phyloP scores from a whole-genome alignment of 2,797 vertebrate genomes.

The Silurus lanzhouensis region DNA sequence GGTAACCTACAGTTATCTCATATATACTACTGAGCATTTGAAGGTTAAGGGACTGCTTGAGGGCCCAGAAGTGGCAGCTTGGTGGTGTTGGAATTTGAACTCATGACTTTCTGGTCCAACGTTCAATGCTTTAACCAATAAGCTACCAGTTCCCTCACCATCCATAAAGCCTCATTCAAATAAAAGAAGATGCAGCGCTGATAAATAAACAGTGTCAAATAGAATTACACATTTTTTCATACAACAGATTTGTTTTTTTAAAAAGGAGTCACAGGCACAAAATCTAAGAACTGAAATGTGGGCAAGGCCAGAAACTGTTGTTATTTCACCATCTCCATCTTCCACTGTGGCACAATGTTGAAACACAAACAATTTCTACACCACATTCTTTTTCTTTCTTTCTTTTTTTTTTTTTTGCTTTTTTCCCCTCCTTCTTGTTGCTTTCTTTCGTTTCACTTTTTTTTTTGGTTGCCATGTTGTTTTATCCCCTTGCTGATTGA shows the following conservation, averaged over 20 bases:
- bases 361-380: conserved; percentile 75
- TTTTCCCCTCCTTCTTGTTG: not conserved
- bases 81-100: too few relatives aligned
- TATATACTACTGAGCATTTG: too few relatives aligned
- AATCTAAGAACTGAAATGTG: not conserved
- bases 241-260: too few relatives aligned
- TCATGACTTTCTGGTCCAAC: too few relatives aligned
- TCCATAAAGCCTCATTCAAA: not conserved
- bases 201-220: not conserved
- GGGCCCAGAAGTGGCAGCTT: too few relatives aligned
- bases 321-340: conserved; percentile 68
- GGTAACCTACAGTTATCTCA: too few relatives aligned
- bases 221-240: not conserved
- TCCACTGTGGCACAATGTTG: conserved; percentile 68
- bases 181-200: not conserved
- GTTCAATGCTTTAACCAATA: too few relatives aligned
- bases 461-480: conserved; percentile 36
- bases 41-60: too few relatives aligned
- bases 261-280: not conserved
- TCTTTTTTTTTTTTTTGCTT: conserved; percentile 1
- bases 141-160: too few relatives aligned
- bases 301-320: conserved; percentile 69
- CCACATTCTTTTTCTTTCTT: conserved; percentile 4
- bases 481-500: conserved; percentile 73
- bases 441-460: conserved; percentile 39